Evolutionary conservation across 1,140 invertebrate species (phyloP), one percentile per base, ranked within the genome.

Genomic region (Drosophila ficusphila): DNA sequence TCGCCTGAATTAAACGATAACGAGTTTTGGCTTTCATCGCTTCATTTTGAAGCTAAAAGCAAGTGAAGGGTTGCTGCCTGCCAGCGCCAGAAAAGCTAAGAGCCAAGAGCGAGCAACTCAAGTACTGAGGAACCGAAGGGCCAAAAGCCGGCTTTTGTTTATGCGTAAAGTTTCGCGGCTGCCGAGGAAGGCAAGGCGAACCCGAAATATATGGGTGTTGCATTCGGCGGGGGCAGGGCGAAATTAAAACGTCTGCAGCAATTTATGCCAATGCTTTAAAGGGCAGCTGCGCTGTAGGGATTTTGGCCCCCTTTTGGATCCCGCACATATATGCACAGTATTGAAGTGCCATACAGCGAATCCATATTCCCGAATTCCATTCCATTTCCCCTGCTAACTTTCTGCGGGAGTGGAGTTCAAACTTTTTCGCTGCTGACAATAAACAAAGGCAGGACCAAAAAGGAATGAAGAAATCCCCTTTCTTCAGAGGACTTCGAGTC

Each of bases 1-100:
- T 86, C 57, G 52, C 53, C 62, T 64, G 81, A 76, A 86, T 85
- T 86, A 86, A 79, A 85, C 76, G 82, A 86, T 85, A 85, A 85
- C 81, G 81, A 85, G 81, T 85, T 86, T 86, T 86, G 81, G 76
- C 81, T 85, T 69, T 69, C 79, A 51, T 74, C 75, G 79, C 70
- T 58, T 54, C 38, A 60, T 74, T 65, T 74, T 57, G 70, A 65
- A 65, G 38, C 71, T 74, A 74, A 74, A 65, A 74, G 71, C 58
- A 74, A 65, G 51, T 65, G 71, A 74, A 74, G 71, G 58, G 71
- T 56, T 74, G 48, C 57, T 38, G 67, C 44, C 70, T 74, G 71
- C 71, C 70, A 74, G 36, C 36, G 23, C 54, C 47, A 72, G 68
- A 47, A 44, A 44, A 49, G 54, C 71, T n/a, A 46, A 54, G 52